A percentile compares a stretch with the other conserved stretches of the same genome.
phyloP scores from a whole-genome alignment of 1,140 invertebrate species.

The Laupala kohalensis region DNA sequence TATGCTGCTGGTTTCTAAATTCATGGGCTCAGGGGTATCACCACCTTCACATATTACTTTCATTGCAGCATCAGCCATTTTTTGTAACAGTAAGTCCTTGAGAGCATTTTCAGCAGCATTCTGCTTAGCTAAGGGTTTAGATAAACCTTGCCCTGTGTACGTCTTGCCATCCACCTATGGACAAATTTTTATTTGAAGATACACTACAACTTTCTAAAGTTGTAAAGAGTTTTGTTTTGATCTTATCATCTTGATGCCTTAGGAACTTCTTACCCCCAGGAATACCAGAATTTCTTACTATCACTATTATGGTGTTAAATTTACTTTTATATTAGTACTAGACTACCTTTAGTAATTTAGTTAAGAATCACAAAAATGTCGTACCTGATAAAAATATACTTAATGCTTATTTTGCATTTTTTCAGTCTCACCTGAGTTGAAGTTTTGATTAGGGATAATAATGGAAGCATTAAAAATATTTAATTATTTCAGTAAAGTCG shows the following conservation, averaged over 20 bases:
- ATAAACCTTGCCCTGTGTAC: constrained; percentile 37
- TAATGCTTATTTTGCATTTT: too few species aligned
- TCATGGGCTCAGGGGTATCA: neutral
- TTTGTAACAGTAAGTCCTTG: constrained; percentile 51
- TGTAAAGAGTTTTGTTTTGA: neutral
- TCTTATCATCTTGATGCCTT: too few species aligned
- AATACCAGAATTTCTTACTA: neutral
- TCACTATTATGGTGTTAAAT: neutral
- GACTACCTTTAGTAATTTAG: neutral
- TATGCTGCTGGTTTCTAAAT: neutral
- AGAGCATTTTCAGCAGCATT: constrained; percentile 58
- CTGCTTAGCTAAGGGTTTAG: constrained; percentile 39
- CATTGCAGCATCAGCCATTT: constrained; percentile 38
- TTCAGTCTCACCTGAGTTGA: too few species aligned
- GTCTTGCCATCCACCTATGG: constrained; percentile 36
- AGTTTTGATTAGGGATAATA: too few species aligned
- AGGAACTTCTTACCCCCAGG: too few species aligned
- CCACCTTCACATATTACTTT: constrained; percentile 2
- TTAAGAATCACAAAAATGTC: too few species aligned
- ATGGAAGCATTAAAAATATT: too few species aligned
- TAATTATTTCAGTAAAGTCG: too few species aligned
- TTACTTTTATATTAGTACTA: neutral
- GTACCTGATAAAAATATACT: too few species aligned
- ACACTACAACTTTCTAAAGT: neutral
- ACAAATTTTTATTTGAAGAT: constrained; percentile 6